Evolutionary conservation across 35 echinoderm and acorn worm species (phyloP).

Genomic region (Amphiura filiformis): DNA sequence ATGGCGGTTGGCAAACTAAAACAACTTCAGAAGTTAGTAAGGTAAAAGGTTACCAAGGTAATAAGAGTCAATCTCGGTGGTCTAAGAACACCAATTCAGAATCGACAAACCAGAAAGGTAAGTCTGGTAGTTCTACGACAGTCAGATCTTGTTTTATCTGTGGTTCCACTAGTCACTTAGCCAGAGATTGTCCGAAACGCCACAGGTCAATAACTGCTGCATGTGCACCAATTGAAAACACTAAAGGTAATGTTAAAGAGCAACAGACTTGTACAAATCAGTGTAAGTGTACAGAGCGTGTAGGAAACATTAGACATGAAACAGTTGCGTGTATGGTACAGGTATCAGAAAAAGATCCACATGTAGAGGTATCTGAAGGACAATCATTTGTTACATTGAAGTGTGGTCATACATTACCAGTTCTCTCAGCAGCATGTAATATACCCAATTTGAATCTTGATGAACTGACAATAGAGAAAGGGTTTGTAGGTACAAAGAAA

Average conservation of each 20-base stretch:
- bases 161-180: not conserved
- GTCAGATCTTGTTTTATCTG: not conserved
- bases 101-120: no score
- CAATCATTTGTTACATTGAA: not conserved
- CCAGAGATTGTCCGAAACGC: not conserved
- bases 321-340: not conserved
- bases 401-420: not conserved
- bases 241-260: not conserved
- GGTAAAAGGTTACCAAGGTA: not conserved
- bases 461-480: constrained; percentile 25
- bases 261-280: not conserved
- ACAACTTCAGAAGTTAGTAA: not conserved
- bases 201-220: not conserved
- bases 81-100: no score
- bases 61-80: not conserved
- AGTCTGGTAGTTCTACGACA: no score
- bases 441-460: not conserved
- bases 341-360: not conserved
- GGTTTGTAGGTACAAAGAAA: constrained; percentile 2
- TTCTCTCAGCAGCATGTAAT: not conserved
- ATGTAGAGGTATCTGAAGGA: not conserved
- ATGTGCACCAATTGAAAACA: not conserved
- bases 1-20: not conserved
- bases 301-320: not conserved
- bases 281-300: not conserved